phyloP scores from a whole-genome alignment of 2,113 vertebrate species.

The Aspidoscelis tigris region DNA sequence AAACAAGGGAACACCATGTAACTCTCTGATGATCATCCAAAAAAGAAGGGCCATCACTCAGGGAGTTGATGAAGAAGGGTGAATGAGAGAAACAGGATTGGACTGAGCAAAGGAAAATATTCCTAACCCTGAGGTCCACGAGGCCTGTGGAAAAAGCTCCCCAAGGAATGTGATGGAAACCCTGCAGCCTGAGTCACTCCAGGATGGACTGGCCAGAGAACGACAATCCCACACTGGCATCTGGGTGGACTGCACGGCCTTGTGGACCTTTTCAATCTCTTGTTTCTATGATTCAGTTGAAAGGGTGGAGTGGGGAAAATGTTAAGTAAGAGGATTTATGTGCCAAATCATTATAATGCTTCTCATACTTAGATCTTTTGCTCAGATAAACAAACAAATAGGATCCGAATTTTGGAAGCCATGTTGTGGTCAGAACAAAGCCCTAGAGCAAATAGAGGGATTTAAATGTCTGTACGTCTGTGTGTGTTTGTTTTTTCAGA shows the following conservation, averaged over 20 bases:
- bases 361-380: conserved; percentile 24
- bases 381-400: conserved; percentile 19
- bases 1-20: conserved; percentile 68
- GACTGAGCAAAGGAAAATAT: conserved; percentile 57
- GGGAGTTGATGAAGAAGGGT: conserved; percentile 59
- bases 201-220: conserved; percentile 29
- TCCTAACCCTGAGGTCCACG: conserved; percentile 16
- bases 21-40: conserved; percentile 67
- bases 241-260: conserved; percentile 49
- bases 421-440: neutral
- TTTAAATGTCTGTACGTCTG: neutral
- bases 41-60: conserved; percentile 61
- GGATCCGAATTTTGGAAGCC: neutral
- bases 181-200: conserved; percentile 65
- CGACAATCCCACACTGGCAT: conserved; percentile 50
- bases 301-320: conserved; percentile 58
- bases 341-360: conserved; percentile 40
- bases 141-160: conserved; percentile 43
- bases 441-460: neutral
- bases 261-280: conserved; percentile 50
- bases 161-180: conserved; percentile 60
- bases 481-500: neutral
- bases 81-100: conserved; percentile 47
- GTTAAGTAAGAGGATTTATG: conserved; percentile 57
- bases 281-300: conserved; percentile 63